Conservation (phyloP, 1,140 invertebrate species). For the Microplitis demolitor region DNA sequence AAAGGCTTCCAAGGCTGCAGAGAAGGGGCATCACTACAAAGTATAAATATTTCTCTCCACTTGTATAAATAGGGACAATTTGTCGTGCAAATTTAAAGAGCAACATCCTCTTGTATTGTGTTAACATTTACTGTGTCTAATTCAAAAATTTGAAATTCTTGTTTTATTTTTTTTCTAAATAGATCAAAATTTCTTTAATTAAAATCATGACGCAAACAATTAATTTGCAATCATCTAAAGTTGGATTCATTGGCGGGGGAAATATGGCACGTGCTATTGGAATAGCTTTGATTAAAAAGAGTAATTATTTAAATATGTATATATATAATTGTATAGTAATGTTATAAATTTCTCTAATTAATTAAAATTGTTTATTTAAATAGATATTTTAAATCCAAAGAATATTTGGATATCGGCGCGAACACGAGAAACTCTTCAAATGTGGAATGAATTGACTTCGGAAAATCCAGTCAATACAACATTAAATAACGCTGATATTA, state of each 20-base stretch:
- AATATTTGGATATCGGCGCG: constrained; percentile 74
- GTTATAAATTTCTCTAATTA: constrained; percentile 39
- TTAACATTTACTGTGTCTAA: no score
- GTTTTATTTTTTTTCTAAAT: no score
- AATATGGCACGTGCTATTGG: constrained; percentile 92
- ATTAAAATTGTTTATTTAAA: constrained; percentile 11
- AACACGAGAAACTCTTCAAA: constrained; percentile 66
- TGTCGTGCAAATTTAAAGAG: no score
- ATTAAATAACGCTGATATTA: constrained; percentile 67
- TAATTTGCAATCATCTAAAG: not conserved
- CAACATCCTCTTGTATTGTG: no score
- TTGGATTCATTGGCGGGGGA: constrained; percentile 93
- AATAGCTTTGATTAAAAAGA: constrained; percentile 74
- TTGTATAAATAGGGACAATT: no score
- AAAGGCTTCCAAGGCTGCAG: no score
- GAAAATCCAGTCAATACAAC: constrained; percentile 59
- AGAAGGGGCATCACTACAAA: no score
- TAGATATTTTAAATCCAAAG: constrained; percentile 64
- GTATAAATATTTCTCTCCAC: no score
- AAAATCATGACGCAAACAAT: not conserved
- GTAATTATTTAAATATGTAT: constrained; percentile 48
- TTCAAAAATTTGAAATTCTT: no score
- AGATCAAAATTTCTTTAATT: not conserved
- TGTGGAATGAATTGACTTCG: constrained; percentile 69
- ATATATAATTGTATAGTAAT: constrained; percentile 20